Conservation (phyloP, 2,113 vertebrate species). For the Python bivittatus region DNA sequence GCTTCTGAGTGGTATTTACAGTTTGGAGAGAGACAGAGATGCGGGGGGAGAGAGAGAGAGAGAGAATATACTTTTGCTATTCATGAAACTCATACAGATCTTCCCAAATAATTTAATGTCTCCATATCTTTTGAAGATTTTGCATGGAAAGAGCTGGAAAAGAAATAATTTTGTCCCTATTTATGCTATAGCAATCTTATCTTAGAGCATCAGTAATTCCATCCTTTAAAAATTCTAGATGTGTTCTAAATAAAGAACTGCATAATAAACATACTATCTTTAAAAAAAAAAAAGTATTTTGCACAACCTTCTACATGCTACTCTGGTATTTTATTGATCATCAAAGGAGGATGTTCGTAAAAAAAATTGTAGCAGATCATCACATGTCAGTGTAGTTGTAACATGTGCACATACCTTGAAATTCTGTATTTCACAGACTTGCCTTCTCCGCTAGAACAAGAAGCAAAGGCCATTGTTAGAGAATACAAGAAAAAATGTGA, state of each 20-base stretch:
- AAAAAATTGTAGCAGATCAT: background rate
- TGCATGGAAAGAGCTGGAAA: background rate
- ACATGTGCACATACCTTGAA: background rate
- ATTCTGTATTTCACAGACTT: background rate
- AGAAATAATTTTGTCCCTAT: background rate
- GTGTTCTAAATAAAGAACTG: background rate
- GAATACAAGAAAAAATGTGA: slow-evolving; percentile 3
- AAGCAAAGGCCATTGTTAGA: slow-evolving; percentile 18
- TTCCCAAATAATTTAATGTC: background rate
- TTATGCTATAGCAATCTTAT: rapidly evolving
- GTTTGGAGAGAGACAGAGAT: too few relatives aligned
- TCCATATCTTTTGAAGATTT: background rate
- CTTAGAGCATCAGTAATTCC: background rate
- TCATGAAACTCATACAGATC: background rate
- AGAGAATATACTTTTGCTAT: background rate
- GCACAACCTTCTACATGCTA: background rate
- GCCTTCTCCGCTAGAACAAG: slow-evolving; percentile 2
- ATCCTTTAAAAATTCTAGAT: background rate
- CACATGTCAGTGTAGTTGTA: background rate
- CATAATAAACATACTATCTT: background rate
- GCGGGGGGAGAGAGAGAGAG: background rate
- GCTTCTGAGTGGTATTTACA: background rate
- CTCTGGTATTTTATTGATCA: background rate
- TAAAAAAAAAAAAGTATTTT: background rate
- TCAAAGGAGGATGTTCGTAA: background rate